Conservation (phyloP, 2,797 vertebrate genomes). For the Characodon lateralis region DNA sequence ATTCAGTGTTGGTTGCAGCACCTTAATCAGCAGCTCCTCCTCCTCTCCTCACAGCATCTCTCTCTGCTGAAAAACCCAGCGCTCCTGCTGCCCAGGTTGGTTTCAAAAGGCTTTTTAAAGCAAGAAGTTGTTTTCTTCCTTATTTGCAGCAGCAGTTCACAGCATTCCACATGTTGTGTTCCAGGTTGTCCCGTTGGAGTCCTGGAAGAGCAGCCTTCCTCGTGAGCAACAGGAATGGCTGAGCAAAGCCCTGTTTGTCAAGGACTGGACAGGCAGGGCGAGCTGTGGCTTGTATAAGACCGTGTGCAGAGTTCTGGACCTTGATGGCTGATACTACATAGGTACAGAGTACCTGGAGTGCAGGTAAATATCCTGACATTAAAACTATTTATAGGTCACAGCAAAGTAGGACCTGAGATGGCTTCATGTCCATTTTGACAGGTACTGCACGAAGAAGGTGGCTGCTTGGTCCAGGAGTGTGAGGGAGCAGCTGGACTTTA, state of each 20-base stretch:
- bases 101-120: not conserved
- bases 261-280: not conserved
- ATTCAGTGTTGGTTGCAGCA: too few relatives aligned
- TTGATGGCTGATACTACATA: not conserved
- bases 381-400: too few relatives aligned
- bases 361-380: too few relatives aligned
- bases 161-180: not conserved
- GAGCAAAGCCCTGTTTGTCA: not conserved
- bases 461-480: too few relatives aligned
- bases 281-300: not conserved
- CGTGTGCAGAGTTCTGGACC: not conserved
- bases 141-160: not conserved
- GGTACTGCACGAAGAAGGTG: too few relatives aligned
- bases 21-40: too few relatives aligned
- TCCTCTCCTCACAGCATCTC: too few relatives aligned
- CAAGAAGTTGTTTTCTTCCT: not conserved
- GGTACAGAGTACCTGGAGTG: too few relatives aligned
- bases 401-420: too few relatives aligned
- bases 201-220: not conserved
- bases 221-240: not conserved
- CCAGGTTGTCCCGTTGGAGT: not conserved
- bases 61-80: not conserved
- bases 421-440: too few relatives aligned
- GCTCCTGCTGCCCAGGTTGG: not conserved
- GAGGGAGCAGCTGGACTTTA: too few relatives aligned